Conservation (phyloP, 2,797 vertebrate genomes). For the Pangasius krempfi region DNA sequence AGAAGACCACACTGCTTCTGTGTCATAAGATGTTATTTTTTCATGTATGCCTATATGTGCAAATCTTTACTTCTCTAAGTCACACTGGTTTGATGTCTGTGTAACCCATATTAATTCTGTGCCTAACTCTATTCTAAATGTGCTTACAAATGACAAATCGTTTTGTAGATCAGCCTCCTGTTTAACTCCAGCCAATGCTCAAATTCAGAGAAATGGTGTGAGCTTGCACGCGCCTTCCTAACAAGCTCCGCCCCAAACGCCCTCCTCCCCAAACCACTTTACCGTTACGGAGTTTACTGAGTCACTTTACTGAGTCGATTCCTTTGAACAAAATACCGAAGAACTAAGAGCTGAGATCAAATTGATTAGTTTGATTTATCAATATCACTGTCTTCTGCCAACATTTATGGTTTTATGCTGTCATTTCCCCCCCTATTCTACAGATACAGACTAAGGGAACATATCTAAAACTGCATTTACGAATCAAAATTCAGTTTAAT, state of each 20-base stretch:
- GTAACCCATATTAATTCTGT: no score
- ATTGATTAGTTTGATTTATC: not conserved
- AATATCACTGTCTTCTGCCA: not conserved
- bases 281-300: not conserved
- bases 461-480: not conserved
- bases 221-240: not conserved
- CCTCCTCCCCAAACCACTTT: not conserved
- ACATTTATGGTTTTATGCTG: not conserved
- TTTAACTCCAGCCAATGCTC: not conserved
- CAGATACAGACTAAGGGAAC: not conserved
- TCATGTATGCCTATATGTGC: not conserved
- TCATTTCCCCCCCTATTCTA: not conserved
- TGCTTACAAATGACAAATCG: not conserved
- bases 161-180: not conserved
- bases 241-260: constrained; percentile 7
- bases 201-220: not conserved
- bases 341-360: not conserved
- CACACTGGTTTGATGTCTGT: not conserved
- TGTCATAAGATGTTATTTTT: not conserved
- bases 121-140: not conserved
- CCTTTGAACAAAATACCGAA: not conserved
- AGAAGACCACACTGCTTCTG: not conserved
- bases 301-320: not conserved
- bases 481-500: no score
- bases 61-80: not conserved